Evolutionary conservation across 2,888 invertebrate genomes (phyloP).

Genomic region (Gymnocheta viridis): DNA sequence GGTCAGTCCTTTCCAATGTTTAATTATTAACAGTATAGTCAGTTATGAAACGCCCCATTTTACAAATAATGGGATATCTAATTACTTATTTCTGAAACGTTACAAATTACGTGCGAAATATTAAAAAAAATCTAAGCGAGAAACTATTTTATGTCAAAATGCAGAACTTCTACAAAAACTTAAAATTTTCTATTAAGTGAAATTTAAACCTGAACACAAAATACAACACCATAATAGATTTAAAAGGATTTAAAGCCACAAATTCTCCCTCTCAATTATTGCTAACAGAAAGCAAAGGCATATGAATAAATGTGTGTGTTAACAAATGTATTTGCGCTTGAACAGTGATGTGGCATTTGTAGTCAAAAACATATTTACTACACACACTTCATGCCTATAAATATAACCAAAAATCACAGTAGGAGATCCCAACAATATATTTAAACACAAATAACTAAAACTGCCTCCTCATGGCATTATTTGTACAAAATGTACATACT

Average conservation of each 20-base stretch:
- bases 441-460: slow-evolving; percentile 56
- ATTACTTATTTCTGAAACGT: too few relatives aligned
- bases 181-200: background rate
- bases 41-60: too few relatives aligned
- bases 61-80: too few relatives aligned
- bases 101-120: too few relatives aligned
- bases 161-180: background rate
- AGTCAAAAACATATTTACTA: slow-evolving; percentile 39
- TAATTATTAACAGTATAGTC: too few relatives aligned
- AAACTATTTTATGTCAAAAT: background rate
- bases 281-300: background rate
- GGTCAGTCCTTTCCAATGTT: too few relatives aligned
- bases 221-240: background rate
- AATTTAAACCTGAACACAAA: background rate
- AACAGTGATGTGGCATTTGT: slow-evolving; percentile 20
- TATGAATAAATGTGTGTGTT: slow-evolving; percentile 1
- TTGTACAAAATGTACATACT: slow-evolving; percentile 17
- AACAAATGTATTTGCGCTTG: slow-evolving; percentile 15
- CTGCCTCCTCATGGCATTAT: slow-evolving; percentile 54
- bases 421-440: slow-evolving; percentile 63
- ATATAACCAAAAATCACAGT: slow-evolving; percentile 68
- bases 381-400: slow-evolving; percentile 55
- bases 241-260: slow-evolving; percentile 15
- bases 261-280: slow-evolving; percentile 9
- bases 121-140: too few relatives aligned